Base-by-base conservation (phyloP, 1,140 invertebrate genomes). In the Drosophila kohkoa region DNA sequence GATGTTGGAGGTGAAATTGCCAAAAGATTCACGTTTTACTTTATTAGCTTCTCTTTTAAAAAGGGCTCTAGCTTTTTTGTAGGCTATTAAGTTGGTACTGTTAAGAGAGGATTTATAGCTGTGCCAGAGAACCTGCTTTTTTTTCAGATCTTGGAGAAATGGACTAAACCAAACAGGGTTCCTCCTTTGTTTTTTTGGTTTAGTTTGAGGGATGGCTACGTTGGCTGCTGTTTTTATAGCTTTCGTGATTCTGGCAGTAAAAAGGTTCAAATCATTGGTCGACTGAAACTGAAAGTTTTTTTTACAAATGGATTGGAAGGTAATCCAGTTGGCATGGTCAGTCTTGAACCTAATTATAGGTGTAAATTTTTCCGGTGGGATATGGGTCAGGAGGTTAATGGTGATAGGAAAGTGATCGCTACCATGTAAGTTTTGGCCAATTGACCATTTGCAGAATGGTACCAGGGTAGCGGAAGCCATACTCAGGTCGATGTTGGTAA, bases 341-440 rank as follows among this genome's bases (percentile, higher is more conserved):
- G 32, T 35, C 7, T 35, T 35, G 32, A 35, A 6, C 7, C 7
- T 35, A 35, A 35, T 35, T 6, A 6, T 35, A 6, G 5, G 32
- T 1, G 32, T 6, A 0, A 35, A 6, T 35, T 35, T 35, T 35
- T 35, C 32, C 5, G 32, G 5, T 35, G 5, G 5, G 7, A 35
- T 5, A 35, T 35, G 5, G 7, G 32, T 35, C 32, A 6, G 32
- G 7, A 35, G 5, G 5, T 5, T 6, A 5, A 35, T 35, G 7
- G 32, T 35, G 32, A 35, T 71, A 1, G 69, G 75, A 13, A 64
- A 77, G n/a, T 73, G 51, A 15, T 77, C 64, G 25, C 75, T 77
- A 1, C 64, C 64, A 13, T 71, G 49, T n/a, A 66, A 49, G 45
- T 67, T 30, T 11, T 55, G 13, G 11, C 35, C 6, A 1, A 48